phyloP scores from a whole-genome alignment of 2,797 vertebrate genomes.

The Pangasius larnaudii region DNA sequence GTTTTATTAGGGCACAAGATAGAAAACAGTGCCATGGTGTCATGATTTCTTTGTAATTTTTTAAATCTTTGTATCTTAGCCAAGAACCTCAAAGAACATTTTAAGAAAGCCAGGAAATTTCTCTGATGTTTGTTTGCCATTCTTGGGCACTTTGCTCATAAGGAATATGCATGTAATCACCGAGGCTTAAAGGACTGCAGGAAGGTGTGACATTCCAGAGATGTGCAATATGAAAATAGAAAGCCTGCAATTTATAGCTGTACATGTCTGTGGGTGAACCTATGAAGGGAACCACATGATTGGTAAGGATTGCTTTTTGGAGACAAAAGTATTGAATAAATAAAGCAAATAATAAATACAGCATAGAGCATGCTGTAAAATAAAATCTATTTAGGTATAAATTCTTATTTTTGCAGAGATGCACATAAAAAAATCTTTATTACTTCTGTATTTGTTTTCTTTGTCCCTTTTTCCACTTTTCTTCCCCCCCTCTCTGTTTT shows the following conservation, averaged over 20 bases:
- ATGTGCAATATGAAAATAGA: constrained; percentile 68
- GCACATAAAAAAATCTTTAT: background rate
- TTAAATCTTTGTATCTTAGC: background rate
- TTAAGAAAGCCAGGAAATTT: background rate
- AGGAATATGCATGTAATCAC: background rate
- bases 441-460: background rate
- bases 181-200: background rate
- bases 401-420: background rate
- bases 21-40: background rate
- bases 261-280: background rate
- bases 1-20: background rate
- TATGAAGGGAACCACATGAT: background rate
- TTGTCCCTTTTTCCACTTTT: background rate
- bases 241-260: constrained; percentile 61
- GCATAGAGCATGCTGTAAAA: background rate
- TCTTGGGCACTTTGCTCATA: background rate
- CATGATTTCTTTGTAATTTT: background rate
- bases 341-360: background rate
- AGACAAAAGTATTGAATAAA: background rate
- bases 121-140: background rate
- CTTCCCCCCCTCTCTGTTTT: background rate
- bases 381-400: background rate
- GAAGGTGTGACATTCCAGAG: constrained; percentile 69
- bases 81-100: background rate
- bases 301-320: background rate